A percentile compares a stretch with the other conserved stretches of the same genome.
Conservation (phyloP, 2,888 invertebrate species). For the Dicyrtoma fusca region DNA sequence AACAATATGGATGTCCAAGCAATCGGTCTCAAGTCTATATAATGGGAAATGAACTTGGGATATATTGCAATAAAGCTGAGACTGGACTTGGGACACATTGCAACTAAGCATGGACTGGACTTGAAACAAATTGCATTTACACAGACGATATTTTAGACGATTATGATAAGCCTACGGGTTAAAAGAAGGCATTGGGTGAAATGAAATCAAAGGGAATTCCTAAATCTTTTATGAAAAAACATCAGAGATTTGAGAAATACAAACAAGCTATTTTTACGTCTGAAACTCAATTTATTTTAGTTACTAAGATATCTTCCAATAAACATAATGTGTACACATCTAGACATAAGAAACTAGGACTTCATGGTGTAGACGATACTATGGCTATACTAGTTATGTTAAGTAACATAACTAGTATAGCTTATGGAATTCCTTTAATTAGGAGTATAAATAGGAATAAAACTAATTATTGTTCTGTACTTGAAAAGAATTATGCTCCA, state of each 20-base stretch:
- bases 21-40: too few relatives aligned
- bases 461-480: not conserved
- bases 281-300: too few relatives aligned
- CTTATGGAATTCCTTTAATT: conserved; percentile 22
- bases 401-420: conserved; percentile 4
- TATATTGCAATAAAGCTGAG: too few relatives aligned
- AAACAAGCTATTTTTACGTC: too few relatives aligned
- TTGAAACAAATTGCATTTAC: too few relatives aligned
- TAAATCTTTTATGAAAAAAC: not conserved
- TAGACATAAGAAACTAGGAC: not conserved
- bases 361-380: conserved; percentile 17
- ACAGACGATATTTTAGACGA: too few relatives aligned
- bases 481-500: too few relatives aligned
- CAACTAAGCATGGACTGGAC: too few relatives aligned
- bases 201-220: conserved; percentile 24
- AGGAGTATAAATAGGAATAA: not conserved
- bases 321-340: conserved; percentile 24
- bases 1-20: too few relatives aligned
- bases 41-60: too few relatives aligned
- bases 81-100: too few relatives aligned
- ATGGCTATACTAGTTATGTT: conserved; percentile 9
- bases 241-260: conserved; percentile 4
- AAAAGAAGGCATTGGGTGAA: not conserved
- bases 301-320: not conserved
- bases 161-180: too few relatives aligned